A percentile compares a stretch with the other conserved stretches of the same genome.
These are phyloP conservation scores for Spodoptera exigua DNA, from an alignment of 2,888 invertebrate species.

Conservation along the genomic window DNA sequence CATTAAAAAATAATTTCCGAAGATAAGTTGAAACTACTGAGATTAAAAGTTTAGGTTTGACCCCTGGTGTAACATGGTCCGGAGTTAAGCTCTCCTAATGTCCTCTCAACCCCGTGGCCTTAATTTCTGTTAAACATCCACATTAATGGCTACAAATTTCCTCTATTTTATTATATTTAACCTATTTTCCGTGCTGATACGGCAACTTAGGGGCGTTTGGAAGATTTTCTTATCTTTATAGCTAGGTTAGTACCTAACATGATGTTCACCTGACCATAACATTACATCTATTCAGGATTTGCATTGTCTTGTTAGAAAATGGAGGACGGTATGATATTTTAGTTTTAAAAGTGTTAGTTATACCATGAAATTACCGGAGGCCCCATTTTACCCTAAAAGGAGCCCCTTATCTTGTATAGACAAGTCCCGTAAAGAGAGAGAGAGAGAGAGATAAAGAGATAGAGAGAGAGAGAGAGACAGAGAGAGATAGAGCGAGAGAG, in stretches of 20 bases:
- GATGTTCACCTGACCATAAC: not conserved
- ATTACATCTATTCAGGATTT: not conserved
- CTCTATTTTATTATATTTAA: conserved; percentile 31
- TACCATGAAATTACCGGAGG: too few relatives aligned
- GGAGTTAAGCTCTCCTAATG: conserved; percentile 53
- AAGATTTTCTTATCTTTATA: conserved; percentile 12
- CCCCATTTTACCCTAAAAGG: too few relatives aligned
- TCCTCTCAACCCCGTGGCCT: conserved; percentile 55
- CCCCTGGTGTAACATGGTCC: conserved; percentile 44
- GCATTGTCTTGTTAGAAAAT: not conserved
- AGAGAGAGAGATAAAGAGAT: too few relatives aligned
- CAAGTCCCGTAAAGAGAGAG: too few relatives aligned
- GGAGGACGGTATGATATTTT: too few relatives aligned
- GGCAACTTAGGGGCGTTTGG: conserved; percentile 5
- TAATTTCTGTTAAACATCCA: conserved; percentile 54
- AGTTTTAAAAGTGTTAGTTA: too few relatives aligned
- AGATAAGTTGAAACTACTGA: conserved; percentile 14
- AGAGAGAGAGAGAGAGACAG: too few relatives aligned
- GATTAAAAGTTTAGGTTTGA: conserved; percentile 34
- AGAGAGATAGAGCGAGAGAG: too few relatives aligned
- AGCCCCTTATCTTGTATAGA: too few relatives aligned
- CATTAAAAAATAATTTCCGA: not conserved
- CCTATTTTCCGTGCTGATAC: conserved; percentile 11
- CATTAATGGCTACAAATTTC: conserved; percentile 31
- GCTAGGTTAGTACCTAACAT: conserved; percentile 5